A percentile compares a stretch with the other conserved stretches of the same genome.
Conservation (phyloP, 2,888 invertebrate species). For the Julus scanicus region DNA sequence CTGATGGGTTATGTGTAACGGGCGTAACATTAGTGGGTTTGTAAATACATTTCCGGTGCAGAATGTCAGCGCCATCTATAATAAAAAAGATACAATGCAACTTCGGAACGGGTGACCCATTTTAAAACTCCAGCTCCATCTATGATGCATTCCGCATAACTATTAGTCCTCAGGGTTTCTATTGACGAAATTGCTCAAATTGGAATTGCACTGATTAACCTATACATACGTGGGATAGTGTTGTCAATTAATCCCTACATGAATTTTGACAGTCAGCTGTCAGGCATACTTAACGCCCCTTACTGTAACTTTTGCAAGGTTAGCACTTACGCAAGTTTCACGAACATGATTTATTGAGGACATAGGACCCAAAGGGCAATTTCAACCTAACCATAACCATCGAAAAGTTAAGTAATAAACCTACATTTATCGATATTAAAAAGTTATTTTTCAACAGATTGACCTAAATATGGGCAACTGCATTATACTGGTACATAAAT, state of each 20-base stretch:
- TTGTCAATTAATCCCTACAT: not conserved
- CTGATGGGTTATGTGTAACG: not conserved
- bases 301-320: not conserved
- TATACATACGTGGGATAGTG: not conserved
- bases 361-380: slow-evolving; percentile 11
- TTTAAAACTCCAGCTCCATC: too few species aligned
- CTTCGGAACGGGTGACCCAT: too few species aligned
- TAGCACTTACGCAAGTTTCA: not conserved
- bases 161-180: too few species aligned
- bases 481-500: not conserved
- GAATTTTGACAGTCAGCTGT: not conserved
- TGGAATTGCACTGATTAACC: too few species aligned
- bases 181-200: too few species aligned
- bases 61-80: too few species aligned
- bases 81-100: too few species aligned
- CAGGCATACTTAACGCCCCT: not conserved
- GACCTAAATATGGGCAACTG: not conserved
- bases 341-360: not conserved
- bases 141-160: too few species aligned
- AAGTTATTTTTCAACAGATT: not conserved
- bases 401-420: not conserved
- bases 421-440: slow-evolving; percentile 38
- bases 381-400: slow-evolving; percentile 13
- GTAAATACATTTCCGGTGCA: too few species aligned
- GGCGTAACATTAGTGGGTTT: too few species aligned